Conservation (phyloP, 1,140 invertebrate genomes). For the Cotesia glomerata region DNA sequence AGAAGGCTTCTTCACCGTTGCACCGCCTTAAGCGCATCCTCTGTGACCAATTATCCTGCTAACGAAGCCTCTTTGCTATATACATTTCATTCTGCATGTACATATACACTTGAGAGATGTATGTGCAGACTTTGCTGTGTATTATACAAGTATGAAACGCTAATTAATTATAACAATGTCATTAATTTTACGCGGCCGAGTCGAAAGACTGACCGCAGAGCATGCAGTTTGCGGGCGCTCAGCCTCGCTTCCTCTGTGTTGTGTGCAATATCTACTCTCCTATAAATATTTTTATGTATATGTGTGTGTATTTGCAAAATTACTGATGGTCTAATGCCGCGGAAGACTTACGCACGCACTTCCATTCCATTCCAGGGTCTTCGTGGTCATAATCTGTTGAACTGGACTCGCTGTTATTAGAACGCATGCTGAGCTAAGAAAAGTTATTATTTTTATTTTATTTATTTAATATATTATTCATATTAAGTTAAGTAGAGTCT, state of each 20-base stretch:
- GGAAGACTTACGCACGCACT: slow-evolving; percentile 10
- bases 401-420: neutral
- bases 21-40: slow-evolving; percentile 50
- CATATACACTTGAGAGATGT: neutral
- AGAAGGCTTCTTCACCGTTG: slow-evolving; percentile 18
- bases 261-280: neutral
- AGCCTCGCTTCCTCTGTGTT: slow-evolving; percentile 40
- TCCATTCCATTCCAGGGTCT: neutral
- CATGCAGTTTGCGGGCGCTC: slow-evolving; percentile 17
- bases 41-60: slow-evolving; percentile 63
- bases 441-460: too few relatives aligned
- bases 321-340: neutral
- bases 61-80: slow-evolving; percentile 50
- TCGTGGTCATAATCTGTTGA: slow-evolving; percentile 11
- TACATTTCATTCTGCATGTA: neutral
- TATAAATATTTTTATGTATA: neutral
- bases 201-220: slow-evolving; percentile 57
- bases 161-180: slow-evolving; percentile 64
- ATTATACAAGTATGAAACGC: slow-evolving; percentile 34
- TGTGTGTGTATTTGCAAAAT: neutral
- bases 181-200: slow-evolving; percentile 61
- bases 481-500: neutral
- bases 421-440: slow-evolving; percentile 11
- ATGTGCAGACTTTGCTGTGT: neutral
- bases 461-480: neutral